Conservation (phyloP, 2,113 vertebrate species). For the Hyla sarda region DNA sequence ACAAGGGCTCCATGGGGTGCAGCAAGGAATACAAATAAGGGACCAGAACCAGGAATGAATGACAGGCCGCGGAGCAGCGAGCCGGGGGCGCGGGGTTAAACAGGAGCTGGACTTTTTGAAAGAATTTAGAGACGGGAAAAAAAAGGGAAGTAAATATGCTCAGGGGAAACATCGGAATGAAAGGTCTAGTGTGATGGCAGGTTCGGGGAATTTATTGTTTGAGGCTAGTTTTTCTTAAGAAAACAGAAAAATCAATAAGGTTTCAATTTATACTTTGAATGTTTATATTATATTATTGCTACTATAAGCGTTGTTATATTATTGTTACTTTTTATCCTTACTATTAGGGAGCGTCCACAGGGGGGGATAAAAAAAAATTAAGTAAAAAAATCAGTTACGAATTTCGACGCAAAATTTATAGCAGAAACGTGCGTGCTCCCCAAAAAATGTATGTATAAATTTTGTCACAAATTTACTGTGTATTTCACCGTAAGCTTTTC, state of each 20-base stretch:
- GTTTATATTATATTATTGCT: background rate
- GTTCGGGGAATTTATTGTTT: background rate
- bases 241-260: constrained; percentile 11
- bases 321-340: background rate
- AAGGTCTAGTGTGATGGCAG: background rate
- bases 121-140: constrained; percentile 36
- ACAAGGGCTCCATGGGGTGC: constrained; percentile 43
- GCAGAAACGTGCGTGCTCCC: too few species aligned
- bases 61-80: constrained; percentile 26
- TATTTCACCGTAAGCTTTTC: too few species aligned
- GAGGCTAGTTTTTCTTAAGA: background rate
- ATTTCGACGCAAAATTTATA: too few species aligned
- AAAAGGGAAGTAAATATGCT: constrained; percentile 35
- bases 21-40: constrained; percentile 54
- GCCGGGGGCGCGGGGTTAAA: constrained; percentile 37
- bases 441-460: too few species aligned
- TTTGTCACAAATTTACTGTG: too few species aligned
- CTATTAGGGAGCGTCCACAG: background rate
- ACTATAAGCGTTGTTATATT: background rate
- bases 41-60: constrained; percentile 5
- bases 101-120: constrained; percentile 27
- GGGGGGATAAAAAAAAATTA: too few species aligned
- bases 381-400: too few species aligned
- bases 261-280: background rate
- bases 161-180: constrained; percentile 18